Evolutionary conservation across 1,140 invertebrate genomes (phyloP).

Genomic region (Leptinotarsa texana): DNA sequence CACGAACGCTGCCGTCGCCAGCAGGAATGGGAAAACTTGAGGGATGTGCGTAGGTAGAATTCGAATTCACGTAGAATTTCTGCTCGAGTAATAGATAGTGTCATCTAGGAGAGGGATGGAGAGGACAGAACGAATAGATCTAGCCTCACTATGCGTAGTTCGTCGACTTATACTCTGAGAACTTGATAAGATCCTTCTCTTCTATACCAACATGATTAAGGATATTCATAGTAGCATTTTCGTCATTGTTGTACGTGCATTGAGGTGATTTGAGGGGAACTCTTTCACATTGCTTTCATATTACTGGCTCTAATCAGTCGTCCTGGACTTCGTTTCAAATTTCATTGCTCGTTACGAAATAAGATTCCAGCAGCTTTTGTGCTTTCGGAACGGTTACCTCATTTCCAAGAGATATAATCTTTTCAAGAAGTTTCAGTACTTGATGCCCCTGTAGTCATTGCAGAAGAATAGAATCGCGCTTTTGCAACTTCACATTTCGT

Average conservation of each 20-base stretch:
- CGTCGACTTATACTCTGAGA: background rate
- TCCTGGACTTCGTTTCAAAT: background rate
- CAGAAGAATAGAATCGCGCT: background rate
- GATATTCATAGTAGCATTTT: background rate
- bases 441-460: slow-evolving; percentile 4
- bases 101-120: background rate
- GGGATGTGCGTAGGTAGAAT: too few species aligned
- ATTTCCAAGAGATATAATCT: background rate
- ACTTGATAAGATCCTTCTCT: slow-evolving; percentile 1
- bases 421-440: background rate
- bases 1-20: too few species aligned
- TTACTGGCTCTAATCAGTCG: background rate
- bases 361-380: background rate
- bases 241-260: slow-evolving; percentile 9
- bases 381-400: slow-evolving; percentile 4
- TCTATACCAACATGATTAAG: background rate
- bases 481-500: background rate
- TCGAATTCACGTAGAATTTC: too few species aligned
- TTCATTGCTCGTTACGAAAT: background rate
- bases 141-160: background rate
- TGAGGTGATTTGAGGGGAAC: background rate
- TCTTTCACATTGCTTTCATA: background rate
- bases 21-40: too few species aligned
- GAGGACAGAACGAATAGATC: background rate
- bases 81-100: too few species aligned